A percentile compares a stretch with the other conserved stretches of the same genome.
These are phyloP conservation scores for Geopemphigus sp. DNA, from an alignment of 1,140 invertebrate genomes.

Conservation along the genomic window DNA sequence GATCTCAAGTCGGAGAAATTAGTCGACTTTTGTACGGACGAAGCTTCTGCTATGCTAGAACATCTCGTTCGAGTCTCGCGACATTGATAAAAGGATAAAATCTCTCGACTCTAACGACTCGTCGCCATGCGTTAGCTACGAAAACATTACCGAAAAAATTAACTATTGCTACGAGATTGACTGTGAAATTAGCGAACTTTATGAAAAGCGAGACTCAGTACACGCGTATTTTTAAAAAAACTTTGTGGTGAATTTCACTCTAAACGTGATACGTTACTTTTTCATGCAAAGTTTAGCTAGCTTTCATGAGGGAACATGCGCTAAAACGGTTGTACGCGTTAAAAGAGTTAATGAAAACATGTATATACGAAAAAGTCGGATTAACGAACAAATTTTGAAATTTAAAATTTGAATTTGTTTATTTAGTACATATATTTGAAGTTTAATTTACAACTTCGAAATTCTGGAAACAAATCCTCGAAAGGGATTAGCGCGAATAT, in stretches of 20 bases:
- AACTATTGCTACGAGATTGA: constrained; percentile 52
- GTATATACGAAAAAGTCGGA: constrained; percentile 12
- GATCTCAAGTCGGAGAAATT: constrained; percentile 53
- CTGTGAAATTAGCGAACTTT: constrained; percentile 50
- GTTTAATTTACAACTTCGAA: constrained; percentile 47
- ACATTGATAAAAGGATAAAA: constrained; percentile 54
- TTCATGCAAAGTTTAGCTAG: constrained; percentile 16
- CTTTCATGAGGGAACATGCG: constrained; percentile 17
- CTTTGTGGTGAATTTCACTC: constrained; percentile 8
- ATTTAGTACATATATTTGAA: constrained; percentile 52
- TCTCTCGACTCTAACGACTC: constrained; percentile 52
- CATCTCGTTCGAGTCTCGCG: constrained; percentile 54
- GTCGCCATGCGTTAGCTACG: not conserved
- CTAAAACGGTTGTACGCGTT: constrained; percentile 1
- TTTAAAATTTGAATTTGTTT: constrained; percentile 51
- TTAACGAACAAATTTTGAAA: constrained; percentile 50
- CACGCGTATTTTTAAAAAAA: constrained; percentile 22
- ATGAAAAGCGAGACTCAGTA: not conserved
- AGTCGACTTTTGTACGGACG: constrained; percentile 54
- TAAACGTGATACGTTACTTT: constrained; percentile 5
- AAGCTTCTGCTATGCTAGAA: constrained; percentile 55
- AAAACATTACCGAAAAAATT: constrained; percentile 54
- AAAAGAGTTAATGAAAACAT: not conserved
- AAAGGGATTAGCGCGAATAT: constrained; percentile 52
- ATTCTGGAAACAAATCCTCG: constrained; percentile 49